These are phyloP conservation scores for Platyrinchus mystaceus DNA, from an alignment of 2,797 vertebrate species.

Conservation along the genomic window DNA sequence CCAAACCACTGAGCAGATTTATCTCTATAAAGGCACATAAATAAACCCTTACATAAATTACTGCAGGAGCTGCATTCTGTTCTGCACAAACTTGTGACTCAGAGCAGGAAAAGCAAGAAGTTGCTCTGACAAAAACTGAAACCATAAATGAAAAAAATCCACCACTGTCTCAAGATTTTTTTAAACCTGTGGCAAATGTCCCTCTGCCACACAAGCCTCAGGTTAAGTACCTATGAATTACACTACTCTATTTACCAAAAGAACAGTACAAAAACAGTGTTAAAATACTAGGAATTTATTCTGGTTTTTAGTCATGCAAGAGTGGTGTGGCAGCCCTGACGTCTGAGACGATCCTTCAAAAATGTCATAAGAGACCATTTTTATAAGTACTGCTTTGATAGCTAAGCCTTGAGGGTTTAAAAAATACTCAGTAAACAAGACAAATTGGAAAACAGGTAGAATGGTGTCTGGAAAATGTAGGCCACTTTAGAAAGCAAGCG, in stretches of 20 bases:
- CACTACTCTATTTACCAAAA: conserved; percentile 15
- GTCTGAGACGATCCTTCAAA: not conserved
- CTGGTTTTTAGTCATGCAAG: not conserved
- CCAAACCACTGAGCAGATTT: not conserved
- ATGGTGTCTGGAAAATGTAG: not conserved
- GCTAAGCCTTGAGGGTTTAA: not conserved
- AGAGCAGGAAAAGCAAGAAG: conserved; percentile 1
- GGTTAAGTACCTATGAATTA: not conserved
- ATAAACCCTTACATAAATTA: not conserved
- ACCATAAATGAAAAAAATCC: not conserved
- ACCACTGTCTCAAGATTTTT: conserved; percentile 10
- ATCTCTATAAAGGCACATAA: not conserved
- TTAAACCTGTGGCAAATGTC: not conserved
- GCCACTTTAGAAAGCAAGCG: not conserved
- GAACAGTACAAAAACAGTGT: conserved; percentile 23
- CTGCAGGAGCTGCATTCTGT: not conserved
- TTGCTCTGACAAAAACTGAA: conserved; percentile 1
- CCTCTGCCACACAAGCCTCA: not conserved
- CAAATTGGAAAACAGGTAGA: not conserved
- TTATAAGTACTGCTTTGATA: not conserved
- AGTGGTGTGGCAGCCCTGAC: not conserved
- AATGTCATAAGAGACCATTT: not conserved
- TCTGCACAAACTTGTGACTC: not conserved
- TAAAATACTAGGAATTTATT: conserved; percentile 13
- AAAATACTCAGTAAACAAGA: conserved; percentile 14